Percentiles rank a stretch among this genome's conserved stretches.
These are phyloP conservation scores for Diglossa cyanea DNA, from an alignment of 2,797 vertebrate species.

Conservation along the genomic window DNA sequence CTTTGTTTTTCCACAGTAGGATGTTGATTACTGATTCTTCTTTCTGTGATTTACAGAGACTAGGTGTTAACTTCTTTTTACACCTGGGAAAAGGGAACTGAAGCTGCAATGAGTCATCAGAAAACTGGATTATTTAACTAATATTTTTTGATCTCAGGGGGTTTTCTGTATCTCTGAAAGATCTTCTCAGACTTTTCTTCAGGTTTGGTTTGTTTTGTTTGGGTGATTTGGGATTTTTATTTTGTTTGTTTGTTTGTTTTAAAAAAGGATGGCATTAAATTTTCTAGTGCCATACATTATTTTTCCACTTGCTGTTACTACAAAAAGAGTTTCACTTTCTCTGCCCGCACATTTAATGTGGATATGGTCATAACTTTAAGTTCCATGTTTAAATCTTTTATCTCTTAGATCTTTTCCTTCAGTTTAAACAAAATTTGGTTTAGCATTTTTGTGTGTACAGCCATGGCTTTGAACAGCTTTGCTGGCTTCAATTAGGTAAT, in stretches of 20 bases:
- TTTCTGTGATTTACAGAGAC: neutral
- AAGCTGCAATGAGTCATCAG: neutral
- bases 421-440: neutral
- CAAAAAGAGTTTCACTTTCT: neutral
- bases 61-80: neutral
- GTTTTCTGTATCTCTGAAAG: neutral
- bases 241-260: neutral
- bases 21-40: neutral
- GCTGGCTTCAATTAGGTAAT: neutral
- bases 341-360: neutral
- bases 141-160: neutral
- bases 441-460: neutral
- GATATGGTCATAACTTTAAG: neutral
- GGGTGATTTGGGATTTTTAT: neutral
- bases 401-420: neutral
- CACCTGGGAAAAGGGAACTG: neutral
- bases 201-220: neutral
- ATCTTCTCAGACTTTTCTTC: neutral
- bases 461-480: neutral
- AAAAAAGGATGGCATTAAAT: neutral
- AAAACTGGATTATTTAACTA: neutral
- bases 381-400: neutral
- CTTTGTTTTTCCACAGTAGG: neutral
- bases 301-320: neutral
- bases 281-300: neutral